Conservation (phyloP, 2,888 invertebrate species). For the Apotomis turbidana region DNA sequence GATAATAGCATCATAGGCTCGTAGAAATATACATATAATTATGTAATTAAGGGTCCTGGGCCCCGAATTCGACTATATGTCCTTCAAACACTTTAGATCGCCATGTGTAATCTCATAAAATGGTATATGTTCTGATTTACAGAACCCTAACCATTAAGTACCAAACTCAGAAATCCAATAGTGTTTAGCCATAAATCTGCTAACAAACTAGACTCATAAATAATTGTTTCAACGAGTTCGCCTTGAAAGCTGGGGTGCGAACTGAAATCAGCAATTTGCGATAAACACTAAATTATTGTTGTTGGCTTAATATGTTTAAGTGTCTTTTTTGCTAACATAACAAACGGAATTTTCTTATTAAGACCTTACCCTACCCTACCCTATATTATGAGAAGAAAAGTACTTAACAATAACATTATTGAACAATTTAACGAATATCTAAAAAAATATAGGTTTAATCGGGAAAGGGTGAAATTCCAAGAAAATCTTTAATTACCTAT, state of each 20-base stretch:
- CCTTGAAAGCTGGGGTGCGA: constrained; percentile 9
- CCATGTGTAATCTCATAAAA: no score
- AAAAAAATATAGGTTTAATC: no score
- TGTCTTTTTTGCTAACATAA: neutral
- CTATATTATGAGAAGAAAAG: neutral
- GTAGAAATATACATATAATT: no score
- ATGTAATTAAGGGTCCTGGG: no score
- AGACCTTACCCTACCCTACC: neutral
- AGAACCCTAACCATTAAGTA: neutral
- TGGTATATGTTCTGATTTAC: neutral
- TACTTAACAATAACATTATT: no score
- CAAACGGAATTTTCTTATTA: neutral
- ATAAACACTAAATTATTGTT: constrained; percentile 13
- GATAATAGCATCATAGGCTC: no score
- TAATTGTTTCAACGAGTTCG: constrained; percentile 5
- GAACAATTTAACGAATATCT: no score
- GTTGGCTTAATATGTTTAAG: constrained; percentile 5
- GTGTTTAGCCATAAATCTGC: neutral
- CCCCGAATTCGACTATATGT: no score
- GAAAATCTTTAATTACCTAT: no score
- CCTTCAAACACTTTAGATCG: no score
- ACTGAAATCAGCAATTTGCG: constrained; percentile 1
- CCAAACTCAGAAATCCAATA: neutral
- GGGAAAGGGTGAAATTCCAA: no score
- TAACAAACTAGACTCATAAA: constrained; percentile 10